phyloP scores from a whole-genome alignment of 2,888 invertebrate species.

The Troides aeacus region DNA sequence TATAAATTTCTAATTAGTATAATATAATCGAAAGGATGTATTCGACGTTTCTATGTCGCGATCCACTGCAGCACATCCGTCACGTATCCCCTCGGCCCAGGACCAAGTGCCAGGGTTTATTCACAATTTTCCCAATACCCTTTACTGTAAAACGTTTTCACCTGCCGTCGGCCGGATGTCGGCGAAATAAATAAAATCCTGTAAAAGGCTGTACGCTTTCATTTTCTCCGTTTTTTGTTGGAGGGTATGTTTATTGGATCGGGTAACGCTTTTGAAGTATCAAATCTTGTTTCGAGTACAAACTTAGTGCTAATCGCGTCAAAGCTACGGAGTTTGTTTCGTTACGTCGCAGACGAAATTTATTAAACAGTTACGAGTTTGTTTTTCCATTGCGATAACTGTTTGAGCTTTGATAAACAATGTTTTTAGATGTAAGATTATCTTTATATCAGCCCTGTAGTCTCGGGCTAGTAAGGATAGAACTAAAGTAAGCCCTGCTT shows the following conservation, averaged over 20 bases:
- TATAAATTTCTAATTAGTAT: too few species aligned
- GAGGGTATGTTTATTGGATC: slow-evolving; percentile 19
- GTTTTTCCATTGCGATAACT: too few species aligned
- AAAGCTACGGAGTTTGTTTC: background rate
- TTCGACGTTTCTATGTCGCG: too few species aligned
- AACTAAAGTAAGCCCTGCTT: too few species aligned
- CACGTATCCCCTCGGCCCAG: slow-evolving; percentile 3
- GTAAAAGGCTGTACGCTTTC: slow-evolving; percentile 5
- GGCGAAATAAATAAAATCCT: slow-evolving; percentile 19
- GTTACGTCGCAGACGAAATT: too few species aligned
- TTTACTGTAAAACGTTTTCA: slow-evolving; percentile 13
- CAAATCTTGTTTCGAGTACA: slow-evolving; percentile 12
- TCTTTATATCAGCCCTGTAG: too few species aligned
- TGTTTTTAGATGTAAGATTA: too few species aligned
- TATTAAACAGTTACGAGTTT: too few species aligned
- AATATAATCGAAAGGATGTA: too few species aligned
- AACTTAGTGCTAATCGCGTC: slow-evolving; percentile 18
- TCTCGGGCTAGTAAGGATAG: too few species aligned
- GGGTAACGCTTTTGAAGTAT: slow-evolving; percentile 17
- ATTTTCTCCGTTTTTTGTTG: background rate
- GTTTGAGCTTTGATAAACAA: too few species aligned
- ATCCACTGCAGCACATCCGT: too few species aligned
- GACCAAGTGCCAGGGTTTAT: slow-evolving; percentile 12
- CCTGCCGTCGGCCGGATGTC: slow-evolving; percentile 10
- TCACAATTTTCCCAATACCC: slow-evolving; percentile 12